Evolutionary conservation across 2,888 invertebrate species (phyloP), one percentile per base, ranked within the genome.

Genomic region (Thalpophila matura): DNA sequence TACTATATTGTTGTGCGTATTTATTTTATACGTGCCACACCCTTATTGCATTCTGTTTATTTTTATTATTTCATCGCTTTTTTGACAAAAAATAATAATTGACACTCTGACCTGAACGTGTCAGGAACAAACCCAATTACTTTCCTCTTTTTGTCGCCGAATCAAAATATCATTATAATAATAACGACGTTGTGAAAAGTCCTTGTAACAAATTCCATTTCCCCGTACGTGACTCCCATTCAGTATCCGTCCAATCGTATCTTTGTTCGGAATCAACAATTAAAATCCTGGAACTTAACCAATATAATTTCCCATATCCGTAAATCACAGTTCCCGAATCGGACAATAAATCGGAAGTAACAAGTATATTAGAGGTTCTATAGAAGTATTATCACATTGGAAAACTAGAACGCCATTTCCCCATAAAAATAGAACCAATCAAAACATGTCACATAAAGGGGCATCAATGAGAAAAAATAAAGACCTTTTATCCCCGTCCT

Each of bases 381-480:
- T 61, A 54, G 46, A 45, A 56, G 63, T 67, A 71, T 74, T 67
- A 64, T 64, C 51, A 31, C 54, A 40, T 29, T 9, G 16, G 58
- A 18, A 53, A 54, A 61, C 46, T 49, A 70, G 53, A 65, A 64
- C 69, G 78, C 82, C 80, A 83, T 84, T 84, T 79, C 74, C 77
- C 81, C 81, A 90, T 90, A 89, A 91, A 69, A 89, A 85, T 81
- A 79, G 81, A 83, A 86, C 89, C 89, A 91, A 91, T 91, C 91
- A 92, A 90, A 90, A 88, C 87, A 80, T 59, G 64, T 67, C 71
- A 80, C 80, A 86, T 88, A 88, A 89, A 90, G 87, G 89, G 88
- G 88, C 86, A 88, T 86, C 87, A 89, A 87, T 86, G 87, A 83
- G 90, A 89, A 91, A 91, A 93, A 92, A 93, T 92, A 92, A 92